phyloP scores from a whole-genome alignment of 2,888 invertebrate species.

The Encarsia formosa region DNA sequence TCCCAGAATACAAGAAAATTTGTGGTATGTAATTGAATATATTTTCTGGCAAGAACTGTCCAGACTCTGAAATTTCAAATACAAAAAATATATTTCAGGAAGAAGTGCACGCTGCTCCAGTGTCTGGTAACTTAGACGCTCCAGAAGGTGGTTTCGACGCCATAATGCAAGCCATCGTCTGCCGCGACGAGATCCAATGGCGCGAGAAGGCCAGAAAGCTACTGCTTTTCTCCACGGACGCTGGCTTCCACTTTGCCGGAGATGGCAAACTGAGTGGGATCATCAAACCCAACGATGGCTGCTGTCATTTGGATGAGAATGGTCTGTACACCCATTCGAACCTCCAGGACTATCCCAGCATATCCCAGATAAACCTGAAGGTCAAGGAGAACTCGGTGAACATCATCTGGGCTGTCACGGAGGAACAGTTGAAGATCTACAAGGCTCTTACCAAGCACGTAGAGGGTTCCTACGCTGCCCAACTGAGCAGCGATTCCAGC shows the following conservation, averaged over 20 bases:
- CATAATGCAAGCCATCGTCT: constrained; percentile 97
- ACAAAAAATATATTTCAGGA: no score
- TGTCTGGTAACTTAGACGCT: constrained; percentile 95
- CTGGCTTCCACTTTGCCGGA: constrained; percentile 98
- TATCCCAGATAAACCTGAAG: constrained; percentile 86
- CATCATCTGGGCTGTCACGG: constrained; percentile 94
- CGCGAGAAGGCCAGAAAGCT: constrained; percentile 86
- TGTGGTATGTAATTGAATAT: no score
- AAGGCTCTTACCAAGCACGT: constrained; percentile 78
- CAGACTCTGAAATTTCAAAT: no score
- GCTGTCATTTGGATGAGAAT: constrained; percentile 72
- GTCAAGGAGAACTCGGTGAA: constrained; percentile 92
- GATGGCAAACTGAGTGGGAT: constrained; percentile 97
- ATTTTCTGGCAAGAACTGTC: no score
- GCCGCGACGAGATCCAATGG: constrained; percentile 89
- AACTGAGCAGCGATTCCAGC: constrained; percentile 86
- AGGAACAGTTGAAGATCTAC: constrained; percentile 80
- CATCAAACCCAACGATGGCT: constrained; percentile 88
- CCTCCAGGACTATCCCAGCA: constrained; percentile 92
- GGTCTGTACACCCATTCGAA: constrained; percentile 80
- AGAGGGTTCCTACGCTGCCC: constrained; percentile 89
- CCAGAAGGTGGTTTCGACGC: constrained; percentile 99
- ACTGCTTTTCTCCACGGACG: constrained; percentile 96
- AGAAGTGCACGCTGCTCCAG: constrained; percentile 76
- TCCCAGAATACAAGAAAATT: constrained; percentile 79